These are phyloP conservation scores for Myxocyprinus asiaticus DNA, from an alignment of 2,113 vertebrate species.

Conservation along the genomic window DNA sequence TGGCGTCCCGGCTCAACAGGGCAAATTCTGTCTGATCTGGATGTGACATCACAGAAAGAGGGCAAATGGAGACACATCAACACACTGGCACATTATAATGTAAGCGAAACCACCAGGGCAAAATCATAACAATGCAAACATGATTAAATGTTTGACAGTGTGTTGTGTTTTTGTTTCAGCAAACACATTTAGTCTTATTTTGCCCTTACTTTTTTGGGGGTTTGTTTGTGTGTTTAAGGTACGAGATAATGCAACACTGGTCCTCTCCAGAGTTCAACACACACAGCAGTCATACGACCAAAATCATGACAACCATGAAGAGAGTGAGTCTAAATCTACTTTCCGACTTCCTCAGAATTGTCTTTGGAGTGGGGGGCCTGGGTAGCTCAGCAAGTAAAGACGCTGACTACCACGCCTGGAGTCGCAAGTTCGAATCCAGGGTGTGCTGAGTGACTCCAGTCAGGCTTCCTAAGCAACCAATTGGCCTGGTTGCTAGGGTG, in stretches of 20 bases:
- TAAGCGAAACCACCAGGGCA: conserved; percentile 67
- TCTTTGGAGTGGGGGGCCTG: too few relatives aligned
- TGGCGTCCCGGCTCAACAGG: conserved; percentile 97
- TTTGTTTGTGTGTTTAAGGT: conserved; percentile 75
- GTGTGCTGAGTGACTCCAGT: too few relatives aligned
- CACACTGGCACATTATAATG: conserved; percentile 96
- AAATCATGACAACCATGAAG: conserved; percentile 93
- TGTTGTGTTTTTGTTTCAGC: too few relatives aligned
- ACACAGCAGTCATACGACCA: conserved; percentile 91
- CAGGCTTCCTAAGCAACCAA: too few relatives aligned
- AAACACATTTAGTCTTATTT: background rate
- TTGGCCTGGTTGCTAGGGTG: too few relatives aligned
- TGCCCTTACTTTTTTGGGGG: background rate
- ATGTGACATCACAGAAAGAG: conserved; percentile 95
- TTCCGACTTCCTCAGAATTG: too few relatives aligned
- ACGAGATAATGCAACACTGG: conserved; percentile 88
- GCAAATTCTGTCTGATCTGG: conserved; percentile 95
- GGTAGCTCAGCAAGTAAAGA: too few relatives aligned
- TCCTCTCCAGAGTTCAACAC: conserved; percentile 86
- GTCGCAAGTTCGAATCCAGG: too few relatives aligned
- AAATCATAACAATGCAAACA: too few relatives aligned
- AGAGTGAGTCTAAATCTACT: conserved; percentile 78
- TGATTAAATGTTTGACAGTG: too few relatives aligned
- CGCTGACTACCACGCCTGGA: too few relatives aligned
- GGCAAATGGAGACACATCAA: conserved; percentile 93